A percentile compares a stretch with the other conserved stretches of the same genome.
phyloP scores from a whole-genome alignment of 2,797 vertebrate genomes.

The Tokudaia tokunoshimensis region DNA sequence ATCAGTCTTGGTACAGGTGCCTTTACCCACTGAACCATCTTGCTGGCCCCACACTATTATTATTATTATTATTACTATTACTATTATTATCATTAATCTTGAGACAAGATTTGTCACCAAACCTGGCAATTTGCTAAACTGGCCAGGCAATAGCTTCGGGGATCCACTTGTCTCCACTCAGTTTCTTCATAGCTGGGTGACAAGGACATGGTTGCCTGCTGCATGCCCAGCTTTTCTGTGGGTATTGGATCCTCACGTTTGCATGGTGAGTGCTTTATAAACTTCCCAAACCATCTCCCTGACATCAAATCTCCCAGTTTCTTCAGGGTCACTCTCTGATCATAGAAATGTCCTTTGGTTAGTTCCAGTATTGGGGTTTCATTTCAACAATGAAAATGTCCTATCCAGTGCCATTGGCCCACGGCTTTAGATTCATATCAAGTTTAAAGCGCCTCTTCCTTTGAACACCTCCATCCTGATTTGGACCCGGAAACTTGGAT shows the following conservation, averaged over 20 bases:
- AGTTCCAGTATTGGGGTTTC: not conserved
- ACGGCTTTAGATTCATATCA: not conserved
- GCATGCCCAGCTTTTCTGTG: not conserved
- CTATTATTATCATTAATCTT: not conserved
- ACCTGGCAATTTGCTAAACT: not conserved
- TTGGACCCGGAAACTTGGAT: not conserved
- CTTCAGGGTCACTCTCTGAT: conserved; percentile 5
- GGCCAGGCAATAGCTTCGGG: not conserved
- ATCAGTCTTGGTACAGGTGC: not conserved
- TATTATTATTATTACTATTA: not conserved
- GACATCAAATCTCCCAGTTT: not conserved
- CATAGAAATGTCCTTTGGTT: not conserved
- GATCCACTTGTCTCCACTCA: not conserved
- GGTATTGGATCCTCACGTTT: not conserved
- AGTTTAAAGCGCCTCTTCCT: not conserved
- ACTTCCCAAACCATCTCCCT: not conserved
- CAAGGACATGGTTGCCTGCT: not conserved
- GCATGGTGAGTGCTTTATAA: not conserved
- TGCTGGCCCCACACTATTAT: not conserved
- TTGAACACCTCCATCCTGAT: not conserved
- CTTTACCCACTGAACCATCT: not conserved
- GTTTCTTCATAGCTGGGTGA: not conserved
- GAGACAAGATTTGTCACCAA: not conserved
- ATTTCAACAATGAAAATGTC: conserved; percentile 30
- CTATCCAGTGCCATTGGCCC: not conserved